phyloP scores from a whole-genome alignment of 2,797 vertebrate genomes.

The Mormyrus hasselquistii region DNA sequence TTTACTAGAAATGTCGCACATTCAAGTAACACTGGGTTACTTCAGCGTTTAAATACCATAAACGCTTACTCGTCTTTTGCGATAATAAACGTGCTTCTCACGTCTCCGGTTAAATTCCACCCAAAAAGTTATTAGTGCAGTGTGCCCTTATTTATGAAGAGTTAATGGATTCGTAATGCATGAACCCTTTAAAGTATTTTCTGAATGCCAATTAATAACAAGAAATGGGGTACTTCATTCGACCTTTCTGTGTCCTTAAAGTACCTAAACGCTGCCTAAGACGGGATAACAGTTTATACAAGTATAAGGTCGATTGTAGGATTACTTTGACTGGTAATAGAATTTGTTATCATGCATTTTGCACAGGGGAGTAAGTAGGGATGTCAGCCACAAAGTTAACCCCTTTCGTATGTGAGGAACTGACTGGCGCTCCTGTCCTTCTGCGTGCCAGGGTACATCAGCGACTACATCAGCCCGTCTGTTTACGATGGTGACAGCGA shows the following conservation, averaged over 20 bases:
- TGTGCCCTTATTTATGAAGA: conserved; percentile 32
- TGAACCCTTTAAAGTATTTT: background rate
- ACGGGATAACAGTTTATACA: background rate
- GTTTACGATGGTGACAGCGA: conserved; percentile 79
- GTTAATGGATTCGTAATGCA: conserved; percentile 37
- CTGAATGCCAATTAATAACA: background rate
- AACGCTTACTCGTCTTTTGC: background rate
- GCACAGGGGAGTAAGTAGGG: conserved; percentile 32
- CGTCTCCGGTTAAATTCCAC: background rate
- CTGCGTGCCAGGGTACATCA: conserved; percentile 73
- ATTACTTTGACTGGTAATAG: background rate
- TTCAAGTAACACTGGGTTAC: background rate
- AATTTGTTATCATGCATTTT: background rate
- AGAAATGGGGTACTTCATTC: background rate
- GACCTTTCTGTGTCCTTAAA: conserved; percentile 17
- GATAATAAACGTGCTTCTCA: background rate
- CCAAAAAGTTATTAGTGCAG: background rate
- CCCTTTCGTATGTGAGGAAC: conserved; percentile 34
- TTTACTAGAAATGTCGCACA: background rate
- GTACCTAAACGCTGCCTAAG: background rate
- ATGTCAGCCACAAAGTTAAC: conserved; percentile 24
- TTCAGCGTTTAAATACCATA: background rate
- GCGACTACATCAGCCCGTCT: conserved; percentile 80
- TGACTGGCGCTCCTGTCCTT: conserved; percentile 38
- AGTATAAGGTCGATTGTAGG: background rate